These are phyloP conservation scores for Andrena hattorfiana DNA, from an alignment of 2,888 invertebrate genomes.

Conservation along the genomic window DNA sequence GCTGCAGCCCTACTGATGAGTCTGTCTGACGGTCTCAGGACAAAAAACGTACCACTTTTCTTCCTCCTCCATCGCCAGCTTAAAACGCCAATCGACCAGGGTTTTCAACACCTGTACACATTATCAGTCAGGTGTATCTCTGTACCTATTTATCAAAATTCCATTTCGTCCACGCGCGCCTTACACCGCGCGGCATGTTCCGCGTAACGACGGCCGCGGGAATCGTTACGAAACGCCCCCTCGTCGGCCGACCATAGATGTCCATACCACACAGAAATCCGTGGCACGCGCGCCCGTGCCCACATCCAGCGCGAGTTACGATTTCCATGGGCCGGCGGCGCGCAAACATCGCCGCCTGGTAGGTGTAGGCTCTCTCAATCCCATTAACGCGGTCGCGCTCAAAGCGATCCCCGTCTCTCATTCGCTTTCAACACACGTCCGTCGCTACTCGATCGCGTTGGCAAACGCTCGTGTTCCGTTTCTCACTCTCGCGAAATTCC, in stretches of 20 bases:
- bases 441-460: not conserved
- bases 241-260: slow-evolving; percentile 60
- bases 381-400: slow-evolving; percentile 19
- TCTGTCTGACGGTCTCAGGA: too few relatives aligned
- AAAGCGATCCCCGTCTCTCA: not conserved
- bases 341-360: slow-evolving; percentile 1
- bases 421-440: not conserved
- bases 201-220: slow-evolving; percentile 41
- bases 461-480: slow-evolving; percentile 11
- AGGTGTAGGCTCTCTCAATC: slow-evolving; percentile 17
- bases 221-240: slow-evolving; percentile 55
- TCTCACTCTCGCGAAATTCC: slow-evolving; percentile 16
- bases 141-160: too few relatives aligned
- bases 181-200: slow-evolving; percentile 35
- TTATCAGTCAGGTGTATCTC: too few relatives aligned
- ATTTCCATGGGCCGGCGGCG: slow-evolving; percentile 38
- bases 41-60: too few relatives aligned
- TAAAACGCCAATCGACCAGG: too few relatives aligned
- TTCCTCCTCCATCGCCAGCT: too few relatives aligned
- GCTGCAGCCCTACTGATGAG: too few relatives aligned
- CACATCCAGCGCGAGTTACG: slow-evolving; percentile 47
- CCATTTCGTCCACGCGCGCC: slow-evolving; percentile 10
- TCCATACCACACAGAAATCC: slow-evolving; percentile 54
- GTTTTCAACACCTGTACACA: too few relatives aligned
- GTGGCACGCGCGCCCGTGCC: slow-evolving; percentile 61